A percentile compares a stretch with the other conserved stretches of the same genome.
Evolutionary conservation across 23 tunicate genomes (phyloP).

Genomic region (Phallusia fumigata): DNA sequence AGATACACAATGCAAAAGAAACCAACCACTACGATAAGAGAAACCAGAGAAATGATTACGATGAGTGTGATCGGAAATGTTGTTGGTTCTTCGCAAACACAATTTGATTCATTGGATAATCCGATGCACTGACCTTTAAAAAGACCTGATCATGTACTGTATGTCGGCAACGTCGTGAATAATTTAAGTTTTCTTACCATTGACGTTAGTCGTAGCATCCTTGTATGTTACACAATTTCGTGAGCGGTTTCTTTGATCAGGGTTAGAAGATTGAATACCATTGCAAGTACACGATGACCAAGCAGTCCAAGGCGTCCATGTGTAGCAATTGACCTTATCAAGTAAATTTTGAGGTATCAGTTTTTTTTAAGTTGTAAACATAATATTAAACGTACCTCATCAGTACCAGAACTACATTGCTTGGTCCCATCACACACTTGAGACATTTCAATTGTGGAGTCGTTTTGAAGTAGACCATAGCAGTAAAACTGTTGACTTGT

Average conservation of each 20-base stretch:
- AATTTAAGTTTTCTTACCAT: neutral
- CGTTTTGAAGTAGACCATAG: neutral
- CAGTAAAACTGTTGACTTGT: neutral
- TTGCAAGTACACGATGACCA: neutral
- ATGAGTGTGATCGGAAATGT: neutral
- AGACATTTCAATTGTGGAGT: neutral
- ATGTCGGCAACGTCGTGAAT: neutral
- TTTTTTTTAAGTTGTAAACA: no score
- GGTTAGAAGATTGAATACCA: neutral
- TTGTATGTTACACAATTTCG: neutral
- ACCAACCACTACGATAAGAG: neutral
- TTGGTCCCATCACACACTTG: constrained; percentile 38
- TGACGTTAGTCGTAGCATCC: neutral
- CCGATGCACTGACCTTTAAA: neutral
- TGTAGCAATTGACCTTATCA: neutral
- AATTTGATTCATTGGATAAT: neutral
- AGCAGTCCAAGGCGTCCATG: neutral
- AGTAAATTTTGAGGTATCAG: neutral
- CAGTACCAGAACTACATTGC: constrained; percentile 10
- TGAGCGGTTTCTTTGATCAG: neutral
- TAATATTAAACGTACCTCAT: constrained; percentile 10
- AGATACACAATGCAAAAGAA: neutral
- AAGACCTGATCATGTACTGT: neutral
- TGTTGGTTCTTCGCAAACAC: neutral
- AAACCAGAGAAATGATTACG: neutral